phyloP scores from a whole-genome alignment of 1,140 invertebrate species.

The Trissolcus basalis region DNA sequence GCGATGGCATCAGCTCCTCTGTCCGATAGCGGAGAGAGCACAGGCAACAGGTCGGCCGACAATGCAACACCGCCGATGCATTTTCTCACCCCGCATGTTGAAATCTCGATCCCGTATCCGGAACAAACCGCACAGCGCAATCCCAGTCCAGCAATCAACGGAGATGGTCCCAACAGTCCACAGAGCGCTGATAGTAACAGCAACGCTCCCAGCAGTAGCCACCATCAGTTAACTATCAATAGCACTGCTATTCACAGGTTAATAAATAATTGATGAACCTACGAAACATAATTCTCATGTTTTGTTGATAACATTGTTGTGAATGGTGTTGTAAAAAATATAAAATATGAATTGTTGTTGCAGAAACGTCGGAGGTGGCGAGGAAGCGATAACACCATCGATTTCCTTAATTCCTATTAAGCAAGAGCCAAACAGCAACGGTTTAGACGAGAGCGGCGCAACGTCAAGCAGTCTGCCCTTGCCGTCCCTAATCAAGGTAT shows the following conservation, averaged over 20 bases:
- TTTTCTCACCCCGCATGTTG: constrained; percentile 90
- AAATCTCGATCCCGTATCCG: constrained; percentile 89
- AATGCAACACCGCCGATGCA: constrained; percentile 92
- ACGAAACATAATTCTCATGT: no score
- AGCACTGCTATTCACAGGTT: constrained; percentile 70
- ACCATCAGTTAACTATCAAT: constrained; percentile 71
- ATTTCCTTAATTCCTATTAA: constrained; percentile 91
- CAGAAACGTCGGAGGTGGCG: constrained; percentile 63
- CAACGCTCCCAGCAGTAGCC: constrained; percentile 83
- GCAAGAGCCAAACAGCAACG: constrained; percentile 80
- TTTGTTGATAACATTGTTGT: no score
- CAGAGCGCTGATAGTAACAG: constrained; percentile 86
- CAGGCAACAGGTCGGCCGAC: constrained; percentile 84
- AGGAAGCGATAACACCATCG: constrained; percentile 83
- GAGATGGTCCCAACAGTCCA: constrained; percentile 81
- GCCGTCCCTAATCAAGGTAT: constrained; percentile 82
- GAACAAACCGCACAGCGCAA: constrained; percentile 70
- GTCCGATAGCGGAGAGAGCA: constrained; percentile 87
- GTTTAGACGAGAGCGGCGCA: constrained; percentile 75
- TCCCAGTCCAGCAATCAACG: constrained; percentile 71
- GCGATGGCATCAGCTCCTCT: constrained; percentile 81
- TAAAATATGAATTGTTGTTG: not conserved
- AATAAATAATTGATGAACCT: constrained; percentile 29
- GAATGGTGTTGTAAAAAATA: no score
- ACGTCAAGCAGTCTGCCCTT: constrained; percentile 81